Evolutionary conservation across 2,113 vertebrate species (phyloP).

Genomic region (Gorsachius goisagi): DNA sequence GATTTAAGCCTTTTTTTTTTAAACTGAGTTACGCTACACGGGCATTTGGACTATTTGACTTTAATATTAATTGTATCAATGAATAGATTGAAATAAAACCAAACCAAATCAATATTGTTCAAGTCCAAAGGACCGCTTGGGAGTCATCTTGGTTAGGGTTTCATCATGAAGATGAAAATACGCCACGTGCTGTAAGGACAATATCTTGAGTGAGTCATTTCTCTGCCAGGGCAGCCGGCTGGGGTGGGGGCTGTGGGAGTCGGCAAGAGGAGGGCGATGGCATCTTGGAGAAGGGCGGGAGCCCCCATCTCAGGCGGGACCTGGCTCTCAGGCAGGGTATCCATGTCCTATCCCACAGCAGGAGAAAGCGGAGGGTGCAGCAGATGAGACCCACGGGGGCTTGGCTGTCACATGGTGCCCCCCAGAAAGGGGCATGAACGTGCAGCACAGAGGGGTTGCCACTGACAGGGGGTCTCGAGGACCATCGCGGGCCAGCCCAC

Average conservation of each 20-base stretch:
- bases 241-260: no score
- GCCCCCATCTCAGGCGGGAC: no score
- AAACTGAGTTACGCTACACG: neutral
- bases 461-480: no score
- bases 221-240: rapidly evolving
- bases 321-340: neutral
- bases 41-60: neutral
- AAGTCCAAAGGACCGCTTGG: neutral
- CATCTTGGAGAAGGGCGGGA: neutral
- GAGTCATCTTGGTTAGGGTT: neutral
- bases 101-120: neutral
- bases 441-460: rapidly evolving
- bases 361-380: rapidly evolving
- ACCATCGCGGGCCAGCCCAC: neutral
- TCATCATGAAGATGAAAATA: rapidly evolving
- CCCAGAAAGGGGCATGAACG: rapidly evolving
- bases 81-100: neutral
- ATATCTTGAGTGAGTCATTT: no score
- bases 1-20: neutral
- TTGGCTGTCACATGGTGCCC: neutral
- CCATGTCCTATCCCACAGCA: no score
- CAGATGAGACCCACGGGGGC: rapidly evolving
- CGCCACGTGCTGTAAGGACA: rapidly evolving
- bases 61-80: neutral
- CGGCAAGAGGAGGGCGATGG: no score